These are phyloP conservation scores for Folsomia manolachei DNA, from an alignment of 2,888 invertebrate genomes.

Conservation along the genomic window DNA sequence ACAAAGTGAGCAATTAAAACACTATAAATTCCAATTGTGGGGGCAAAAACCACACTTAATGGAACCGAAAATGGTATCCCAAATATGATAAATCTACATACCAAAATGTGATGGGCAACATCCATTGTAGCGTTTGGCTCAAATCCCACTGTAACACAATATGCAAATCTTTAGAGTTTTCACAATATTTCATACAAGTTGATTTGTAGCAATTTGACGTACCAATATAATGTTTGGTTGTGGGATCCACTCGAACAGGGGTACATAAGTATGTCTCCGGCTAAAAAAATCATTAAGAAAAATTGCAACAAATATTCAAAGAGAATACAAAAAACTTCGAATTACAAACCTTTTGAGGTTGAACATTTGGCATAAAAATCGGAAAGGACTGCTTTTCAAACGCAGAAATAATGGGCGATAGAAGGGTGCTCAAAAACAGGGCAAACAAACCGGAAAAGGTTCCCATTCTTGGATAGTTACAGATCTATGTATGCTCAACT, in stretches of 20 bases:
- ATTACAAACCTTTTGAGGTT: conserved; percentile 65
- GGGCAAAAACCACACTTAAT: not conserved
- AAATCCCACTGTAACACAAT: conserved; percentile 71
- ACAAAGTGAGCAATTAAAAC: too few relatives aligned
- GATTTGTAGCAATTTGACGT: conserved; percentile 52
- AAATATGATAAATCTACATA: conserved; percentile 8
- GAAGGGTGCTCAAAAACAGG: conserved; percentile 1
- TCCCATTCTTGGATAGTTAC: too few relatives aligned
- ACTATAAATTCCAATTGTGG: not conserved
- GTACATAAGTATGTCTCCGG: conserved; percentile 89
- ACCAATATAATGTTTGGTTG: conserved; percentile 79
- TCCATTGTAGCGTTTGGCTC: conserved; percentile 87
- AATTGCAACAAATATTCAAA: too few relatives aligned
- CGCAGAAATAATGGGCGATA: too few relatives aligned
- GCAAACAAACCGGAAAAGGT: not conserved
- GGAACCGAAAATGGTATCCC: not conserved
- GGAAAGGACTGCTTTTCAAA: conserved; percentile 47
- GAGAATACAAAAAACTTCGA: not conserved
- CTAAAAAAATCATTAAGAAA: conserved; percentile 69
- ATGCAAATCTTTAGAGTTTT: not conserved
- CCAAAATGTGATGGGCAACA: conserved; percentile 87
- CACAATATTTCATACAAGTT: not conserved
- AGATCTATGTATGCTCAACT: too few relatives aligned
- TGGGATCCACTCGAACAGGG: conserved; percentile 75
- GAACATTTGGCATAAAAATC: conserved; percentile 77